A percentile compares a stretch with the other conserved stretches of the same genome.
phyloP scores from a whole-genome alignment of 1,140 invertebrate genomes.

The Phenacoccus solenopsis region DNA sequence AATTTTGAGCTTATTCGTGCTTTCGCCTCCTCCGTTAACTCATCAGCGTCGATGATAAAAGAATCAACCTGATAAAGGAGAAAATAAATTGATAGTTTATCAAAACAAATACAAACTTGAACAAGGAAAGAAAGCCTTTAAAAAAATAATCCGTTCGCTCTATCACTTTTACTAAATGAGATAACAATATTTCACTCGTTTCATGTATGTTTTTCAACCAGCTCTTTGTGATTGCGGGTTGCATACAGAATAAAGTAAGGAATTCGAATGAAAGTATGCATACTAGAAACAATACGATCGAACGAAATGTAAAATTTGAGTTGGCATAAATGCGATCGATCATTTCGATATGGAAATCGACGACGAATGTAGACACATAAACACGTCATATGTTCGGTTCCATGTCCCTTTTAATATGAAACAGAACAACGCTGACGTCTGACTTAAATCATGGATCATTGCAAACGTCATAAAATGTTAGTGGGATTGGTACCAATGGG shows the following conservation, averaged over 20 bases:
- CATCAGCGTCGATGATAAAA: conserved; percentile 49
- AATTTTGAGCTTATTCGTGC: conserved; percentile 29
- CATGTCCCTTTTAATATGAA: neutral
- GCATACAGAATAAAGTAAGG: too few species aligned
- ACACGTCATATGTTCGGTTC: neutral
- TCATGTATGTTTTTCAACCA: too few species aligned
- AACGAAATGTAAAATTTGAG: neutral
- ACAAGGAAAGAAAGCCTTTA: neutral
- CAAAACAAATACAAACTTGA: neutral
- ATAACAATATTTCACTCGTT: too few species aligned
- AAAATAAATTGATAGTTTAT: neutral
- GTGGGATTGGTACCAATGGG: too few species aligned
- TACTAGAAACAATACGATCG: neutral
- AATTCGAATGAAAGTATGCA: too few species aligned
- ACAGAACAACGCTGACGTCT: neutral
- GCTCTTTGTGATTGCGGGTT: too few species aligned
- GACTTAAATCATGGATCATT: too few species aligned
- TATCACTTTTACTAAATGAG: too few species aligned
- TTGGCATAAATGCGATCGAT: neutral
- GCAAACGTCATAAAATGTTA: too few species aligned
- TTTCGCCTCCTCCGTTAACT: conserved; percentile 51
- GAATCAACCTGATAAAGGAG: conserved; percentile 46
- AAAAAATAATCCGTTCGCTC: too few species aligned
- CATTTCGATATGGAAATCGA: neutral
- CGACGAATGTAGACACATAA: neutral